A percentile compares a stretch with the other conserved stretches of the same genome.
Evolutionary conservation across 2,113 vertebrate species (phyloP).

Genomic region (Lamprologus sp.): DNA sequence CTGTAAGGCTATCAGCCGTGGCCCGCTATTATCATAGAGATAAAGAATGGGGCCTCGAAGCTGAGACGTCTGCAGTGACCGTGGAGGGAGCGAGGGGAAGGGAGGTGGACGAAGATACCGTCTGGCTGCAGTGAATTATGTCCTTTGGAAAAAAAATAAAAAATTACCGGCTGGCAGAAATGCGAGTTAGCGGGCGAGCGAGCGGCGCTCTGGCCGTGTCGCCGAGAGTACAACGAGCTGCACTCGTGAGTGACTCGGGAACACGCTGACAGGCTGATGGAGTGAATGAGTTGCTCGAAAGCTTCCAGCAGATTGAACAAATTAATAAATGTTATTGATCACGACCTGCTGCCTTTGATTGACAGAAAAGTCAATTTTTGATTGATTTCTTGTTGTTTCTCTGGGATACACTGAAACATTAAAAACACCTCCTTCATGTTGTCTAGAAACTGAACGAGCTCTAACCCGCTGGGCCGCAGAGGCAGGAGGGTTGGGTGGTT

Average conservation of each 20-base stretch:
- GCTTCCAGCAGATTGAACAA: not conserved
- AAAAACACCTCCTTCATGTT: not conserved
- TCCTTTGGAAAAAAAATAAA: not conserved
- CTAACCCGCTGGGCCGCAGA: not conserved
- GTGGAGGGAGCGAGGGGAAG: not conserved
- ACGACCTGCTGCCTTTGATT: not conserved
- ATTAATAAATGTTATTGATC: not conserved
- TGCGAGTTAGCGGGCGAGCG: not conserved
- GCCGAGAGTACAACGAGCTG: not conserved
- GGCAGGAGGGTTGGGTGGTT: not conserved
- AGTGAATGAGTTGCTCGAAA: not conserved
- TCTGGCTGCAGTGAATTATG: not conserved
- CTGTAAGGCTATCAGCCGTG: not conserved
- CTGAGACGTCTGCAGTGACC: not conserved
- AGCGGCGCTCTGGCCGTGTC: not conserved
- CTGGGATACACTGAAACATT: not conserved
- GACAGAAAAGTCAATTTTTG: not conserved
- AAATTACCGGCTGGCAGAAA: not conserved
- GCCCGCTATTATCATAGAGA: constrained; percentile 19
- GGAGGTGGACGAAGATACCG: not conserved
- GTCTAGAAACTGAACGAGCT: not conserved
- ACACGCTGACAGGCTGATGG: not conserved
- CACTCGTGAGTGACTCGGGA: not conserved
- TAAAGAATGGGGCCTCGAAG: constrained; percentile 16
- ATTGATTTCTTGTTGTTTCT: not conserved